Base-by-base conservation (phyloP, 2,888 invertebrate species). In the Ophioninae sp. region DNA sequence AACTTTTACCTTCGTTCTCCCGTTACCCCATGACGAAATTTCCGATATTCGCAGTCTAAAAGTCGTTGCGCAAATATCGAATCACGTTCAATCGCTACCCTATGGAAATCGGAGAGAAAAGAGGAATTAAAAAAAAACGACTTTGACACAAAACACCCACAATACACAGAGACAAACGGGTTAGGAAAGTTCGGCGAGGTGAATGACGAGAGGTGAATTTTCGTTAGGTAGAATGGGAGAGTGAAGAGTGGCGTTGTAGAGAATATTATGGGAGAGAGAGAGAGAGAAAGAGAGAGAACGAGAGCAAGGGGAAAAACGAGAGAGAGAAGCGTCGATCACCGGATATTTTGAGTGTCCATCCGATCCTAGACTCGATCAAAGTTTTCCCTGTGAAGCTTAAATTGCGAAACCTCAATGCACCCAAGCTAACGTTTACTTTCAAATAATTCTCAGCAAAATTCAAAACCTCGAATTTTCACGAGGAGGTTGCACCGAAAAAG, bases 161-260 rank as follows among this genome's bases (percentile, higher is more conserved):
- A 44, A 44, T 13, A 44, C 44, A 44, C 13, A 50, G 50, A 50
- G 50, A 50, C 50, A 50, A 50, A 50, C 13, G 50, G 50, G 57
- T 69, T 69, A 68, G 50, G 74, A 81, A 83, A 81, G 74, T 78
- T 67, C 50, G 61, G 67, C 17, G 81, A 44, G 30, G 10, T 50
- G 65, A 78, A 65, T 81, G 81, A 74, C 73, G 69, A 78, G 65
- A 73, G 74, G 69, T 74, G 81, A 83, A 80, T 80, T 80, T 79
- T 83, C 76, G 67, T 50, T 21, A 72, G 41, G 64, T 80, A 74
- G 56, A 77, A 68, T 21, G 62, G 44, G 73, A 39, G 2, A 30
- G 72, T 50, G 65, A 23, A 74, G 56, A 65, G 20, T 67, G 65
- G 76, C 50, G 44, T 81, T 67, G 61, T 74, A 30, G 56, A 39